These are phyloP conservation scores for Orthosia gracilis DNA, from an alignment of 2,888 invertebrate genomes.

Conservation along the genomic window DNA sequence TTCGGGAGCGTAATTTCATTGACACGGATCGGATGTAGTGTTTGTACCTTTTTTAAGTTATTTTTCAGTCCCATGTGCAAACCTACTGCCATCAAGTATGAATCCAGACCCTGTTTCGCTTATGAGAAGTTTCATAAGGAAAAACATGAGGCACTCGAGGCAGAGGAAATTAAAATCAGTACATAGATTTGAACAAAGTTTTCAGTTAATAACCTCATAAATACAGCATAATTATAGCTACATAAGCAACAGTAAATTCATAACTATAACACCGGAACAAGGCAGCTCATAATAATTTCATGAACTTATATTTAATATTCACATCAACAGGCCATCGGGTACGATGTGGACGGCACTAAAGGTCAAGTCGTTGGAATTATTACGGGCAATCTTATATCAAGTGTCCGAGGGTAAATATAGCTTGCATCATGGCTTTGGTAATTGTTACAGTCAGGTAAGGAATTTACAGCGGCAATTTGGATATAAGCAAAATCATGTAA, in stretches of 20 bases:
- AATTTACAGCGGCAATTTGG: neutral
- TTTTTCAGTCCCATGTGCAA: too few species aligned
- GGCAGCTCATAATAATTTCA: constrained; percentile 32
- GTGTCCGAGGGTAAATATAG: neutral
- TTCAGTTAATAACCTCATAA: neutral
- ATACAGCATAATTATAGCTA: neutral
- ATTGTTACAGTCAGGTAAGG: neutral
- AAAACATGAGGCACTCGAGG: too few species aligned
- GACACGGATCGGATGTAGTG: too few species aligned
- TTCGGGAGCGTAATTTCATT: too few species aligned
- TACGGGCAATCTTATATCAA: constrained; percentile 3
- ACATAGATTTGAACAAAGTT: too few species aligned
- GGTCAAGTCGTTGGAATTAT: constrained; percentile 39
- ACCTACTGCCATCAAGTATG: too few species aligned
- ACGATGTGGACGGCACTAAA: constrained; percentile 5
- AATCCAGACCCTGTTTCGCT: too few species aligned
- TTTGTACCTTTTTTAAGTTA: too few species aligned
- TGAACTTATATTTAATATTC: constrained; percentile 32
- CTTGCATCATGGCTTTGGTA: neutral
- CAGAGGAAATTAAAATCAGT: too few species aligned
- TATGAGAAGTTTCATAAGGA: too few species aligned
- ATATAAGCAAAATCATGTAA: too few species aligned
- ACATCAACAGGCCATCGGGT: constrained; percentile 4
- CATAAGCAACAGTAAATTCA: neutral
- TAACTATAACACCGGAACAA: constrained; percentile 11